Percentiles rank a stretch among this genome's conserved stretches.
phyloP scores from a whole-genome alignment of 2,888 invertebrate genomes.

The Venusia cambrica region DNA sequence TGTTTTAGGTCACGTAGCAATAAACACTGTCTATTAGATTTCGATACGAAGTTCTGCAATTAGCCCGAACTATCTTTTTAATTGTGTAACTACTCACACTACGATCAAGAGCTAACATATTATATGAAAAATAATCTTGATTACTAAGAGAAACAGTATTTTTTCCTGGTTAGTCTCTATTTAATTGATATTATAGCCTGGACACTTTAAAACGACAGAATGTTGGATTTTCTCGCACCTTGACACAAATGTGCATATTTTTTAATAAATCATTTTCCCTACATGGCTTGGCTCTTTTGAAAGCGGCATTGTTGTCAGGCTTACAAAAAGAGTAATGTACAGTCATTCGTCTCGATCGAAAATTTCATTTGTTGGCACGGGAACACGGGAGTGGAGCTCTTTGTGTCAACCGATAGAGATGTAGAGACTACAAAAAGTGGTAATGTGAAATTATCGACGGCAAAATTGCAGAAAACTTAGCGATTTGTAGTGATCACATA shows the following conservation, averaged over 20 bases:
- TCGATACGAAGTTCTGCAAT: no score
- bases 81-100: no score
- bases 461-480: conserved; percentile 12
- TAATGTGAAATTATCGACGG: conserved; percentile 24
- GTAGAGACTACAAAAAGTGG: conserved; percentile 39
- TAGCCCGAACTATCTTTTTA: no score
- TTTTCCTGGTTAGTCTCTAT: no score
- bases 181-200: no score
- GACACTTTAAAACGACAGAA: conserved; percentile 6
- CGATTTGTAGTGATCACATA: no score
- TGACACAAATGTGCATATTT: conserved; percentile 24
- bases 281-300: conserved; percentile 42
- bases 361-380: conserved; percentile 67
- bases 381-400: conserved; percentile 41
- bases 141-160: no score
- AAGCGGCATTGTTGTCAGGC: conserved; percentile 54
- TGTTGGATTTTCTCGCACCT: conserved; percentile 11
- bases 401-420: conserved; percentile 52
- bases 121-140: no score
- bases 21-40: no score
- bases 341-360: conserved; percentile 68
- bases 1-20: no score
- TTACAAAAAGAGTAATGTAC: conserved; percentile 64
- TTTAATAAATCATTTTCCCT: conserved; percentile 29
- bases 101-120: no score